phyloP scores from a whole-genome alignment of 2,113 vertebrate species.

The Buteo buteo region DNA sequence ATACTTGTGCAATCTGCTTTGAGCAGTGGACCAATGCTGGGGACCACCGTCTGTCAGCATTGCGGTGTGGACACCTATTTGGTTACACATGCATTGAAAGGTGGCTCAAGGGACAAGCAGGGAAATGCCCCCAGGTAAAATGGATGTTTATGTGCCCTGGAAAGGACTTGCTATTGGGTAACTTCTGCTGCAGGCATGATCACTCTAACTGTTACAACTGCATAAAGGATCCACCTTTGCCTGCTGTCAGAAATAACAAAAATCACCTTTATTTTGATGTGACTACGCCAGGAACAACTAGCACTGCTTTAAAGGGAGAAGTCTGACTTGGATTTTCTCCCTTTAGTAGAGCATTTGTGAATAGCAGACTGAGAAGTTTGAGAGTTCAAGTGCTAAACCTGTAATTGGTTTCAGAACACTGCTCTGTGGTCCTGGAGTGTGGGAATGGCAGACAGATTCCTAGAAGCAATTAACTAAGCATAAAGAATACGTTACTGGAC shows the following conservation, averaged over 20 bases:
- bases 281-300: background rate
- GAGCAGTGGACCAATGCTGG: constrained; percentile 93
- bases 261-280: background rate
- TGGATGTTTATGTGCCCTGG: background rate
- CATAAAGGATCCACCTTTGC: background rate
- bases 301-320: background rate
- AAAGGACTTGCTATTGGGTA: background rate
- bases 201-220: background rate
- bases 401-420: background rate
- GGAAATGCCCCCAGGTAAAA: constrained; percentile 93
- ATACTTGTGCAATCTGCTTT: constrained; percentile 91
- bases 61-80: constrained; percentile 95
- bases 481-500: background rate
- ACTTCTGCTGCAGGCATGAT: background rate
- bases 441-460: background rate
- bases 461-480: background rate
- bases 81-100: constrained; percentile 88
- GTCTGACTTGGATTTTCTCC: background rate
- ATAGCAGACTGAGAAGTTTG: background rate
- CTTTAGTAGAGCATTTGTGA: background rate
- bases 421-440: background rate
- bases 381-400: background rate
- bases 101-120: constrained; percentile 85
- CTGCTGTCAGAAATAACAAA: background rate
- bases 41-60: constrained; percentile 83